Evolutionary conservation across 2,113 vertebrate genomes (phyloP).

Genomic region (Pteropus alecto): DNA sequence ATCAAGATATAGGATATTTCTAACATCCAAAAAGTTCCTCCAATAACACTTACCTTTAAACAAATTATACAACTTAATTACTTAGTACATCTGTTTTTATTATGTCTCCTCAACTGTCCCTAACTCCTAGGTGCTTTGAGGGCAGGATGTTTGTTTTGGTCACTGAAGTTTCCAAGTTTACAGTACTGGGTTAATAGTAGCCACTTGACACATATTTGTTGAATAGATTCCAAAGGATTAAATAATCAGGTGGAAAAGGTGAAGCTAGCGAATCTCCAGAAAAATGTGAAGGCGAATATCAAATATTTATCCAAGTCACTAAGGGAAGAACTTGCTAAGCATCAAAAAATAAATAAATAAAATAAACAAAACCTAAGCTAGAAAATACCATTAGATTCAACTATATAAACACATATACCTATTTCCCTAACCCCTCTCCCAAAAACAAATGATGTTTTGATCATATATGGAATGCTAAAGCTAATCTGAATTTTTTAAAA

Average conservation of each 20-base stretch:
- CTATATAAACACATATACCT: neutral
- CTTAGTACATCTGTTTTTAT: neutral
- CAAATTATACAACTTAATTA: neutral
- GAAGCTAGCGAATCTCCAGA: neutral
- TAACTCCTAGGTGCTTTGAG: neutral
- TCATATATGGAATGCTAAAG: neutral
- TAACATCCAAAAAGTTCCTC: neutral
- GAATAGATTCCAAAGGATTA: neutral
- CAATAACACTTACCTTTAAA: neutral
- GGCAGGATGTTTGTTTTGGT: neutral
- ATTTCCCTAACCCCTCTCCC: neutral
- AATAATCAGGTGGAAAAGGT: slow-evolving; percentile 10
- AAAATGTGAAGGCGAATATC: neutral
- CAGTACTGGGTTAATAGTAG: neutral
- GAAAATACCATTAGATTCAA: neutral
- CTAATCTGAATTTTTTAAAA: neutral
- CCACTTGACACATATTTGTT: neutral
- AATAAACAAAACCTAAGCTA: neutral
- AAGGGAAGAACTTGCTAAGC: neutral
- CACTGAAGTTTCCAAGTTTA: neutral
- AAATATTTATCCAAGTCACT: slow-evolving; percentile 9
- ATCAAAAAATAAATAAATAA: neutral
- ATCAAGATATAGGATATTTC: neutral
- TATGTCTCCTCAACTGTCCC: neutral
- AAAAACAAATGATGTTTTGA: neutral